Base-by-base conservation (phyloP, 2,888 invertebrate species). In the Argyra leucocephala region DNA sequence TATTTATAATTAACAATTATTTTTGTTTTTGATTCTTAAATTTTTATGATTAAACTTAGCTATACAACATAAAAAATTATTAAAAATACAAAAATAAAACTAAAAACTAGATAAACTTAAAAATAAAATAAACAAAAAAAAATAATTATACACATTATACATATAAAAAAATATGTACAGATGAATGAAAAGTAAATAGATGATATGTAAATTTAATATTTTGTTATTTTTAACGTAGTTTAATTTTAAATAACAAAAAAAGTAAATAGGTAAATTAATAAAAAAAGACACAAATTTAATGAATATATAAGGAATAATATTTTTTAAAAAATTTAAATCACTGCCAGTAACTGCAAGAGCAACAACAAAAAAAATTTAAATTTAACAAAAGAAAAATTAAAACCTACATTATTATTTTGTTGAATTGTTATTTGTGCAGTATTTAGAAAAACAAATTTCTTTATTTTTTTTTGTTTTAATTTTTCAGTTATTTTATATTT, bases 341-440 rank as follows among this genome's bases (percentile, higher is more conserved):
- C 48, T 48, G 48, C 48, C 48, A 48, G 12, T 48, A 48, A 48
- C n/a, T n/a, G 48, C 48, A 48, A 18, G 31, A 12, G n/a, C 48
- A 48, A 48, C 48, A 48, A 48, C 12, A 37, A 37, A 37, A 37
- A 37, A 48, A 9, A 48, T 18, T 18, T 48, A 48, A 48, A 48
- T 15, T 18, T 18, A 31, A 31, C 31, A 31, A 31, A 31, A 31
- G 10, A 31, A 31, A 5, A 31, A n/a, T n/a, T n/a, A 31, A 10
- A 7, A 31, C 5, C 31, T 7, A 31, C 31, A 31, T 10, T 31
- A 10, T 10, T 31, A 48, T 48, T 48, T n/a, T 18, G 15, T 48
- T 48, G 48, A 48, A 48, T 48, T 48, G 48, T n/a, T 48, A 48
- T 48, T 48, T 48, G 48, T 48, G 48, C 48, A 48, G 48, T 48